phyloP scores from a whole-genome alignment of 2,888 invertebrate genomes.

The Cantharis nigra region DNA sequence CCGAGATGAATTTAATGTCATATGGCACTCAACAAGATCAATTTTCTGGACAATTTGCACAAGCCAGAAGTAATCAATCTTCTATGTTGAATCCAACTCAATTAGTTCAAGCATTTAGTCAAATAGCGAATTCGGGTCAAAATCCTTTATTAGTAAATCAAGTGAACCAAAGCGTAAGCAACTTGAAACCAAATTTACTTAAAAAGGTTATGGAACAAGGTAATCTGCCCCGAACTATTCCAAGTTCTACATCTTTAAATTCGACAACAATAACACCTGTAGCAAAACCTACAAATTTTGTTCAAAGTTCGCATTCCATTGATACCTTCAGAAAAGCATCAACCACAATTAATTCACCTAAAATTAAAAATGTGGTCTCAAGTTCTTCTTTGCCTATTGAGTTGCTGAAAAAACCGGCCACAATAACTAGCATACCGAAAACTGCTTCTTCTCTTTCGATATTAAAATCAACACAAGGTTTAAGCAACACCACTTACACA shows the following conservation, averaged over 20 bases:
- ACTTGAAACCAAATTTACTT: constrained; percentile 35
- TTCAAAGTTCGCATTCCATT: neutral
- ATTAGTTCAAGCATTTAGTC: constrained; percentile 37
- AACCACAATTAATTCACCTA: neutral
- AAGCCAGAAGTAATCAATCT: constrained; percentile 5
- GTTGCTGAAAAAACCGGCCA: neutral
- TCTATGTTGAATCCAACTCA: constrained; percentile 31
- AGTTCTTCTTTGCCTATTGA: neutral
- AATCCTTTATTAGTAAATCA: constrained; percentile 35
- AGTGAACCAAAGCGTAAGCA: constrained; percentile 32
- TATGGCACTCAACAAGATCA: neutral
- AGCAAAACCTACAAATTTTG: neutral
- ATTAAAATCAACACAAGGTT: neutral
- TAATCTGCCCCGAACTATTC: neutral
- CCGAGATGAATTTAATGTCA: constrained; percentile 29
- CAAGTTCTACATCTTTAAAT: neutral
- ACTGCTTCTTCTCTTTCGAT: neutral
- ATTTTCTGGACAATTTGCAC: constrained; percentile 12
- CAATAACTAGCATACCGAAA: neutral
- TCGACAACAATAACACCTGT: neutral
- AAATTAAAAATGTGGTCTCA: neutral
- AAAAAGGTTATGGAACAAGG: constrained; percentile 32
- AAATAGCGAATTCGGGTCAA: constrained; percentile 27
- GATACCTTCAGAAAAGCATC: neutral
- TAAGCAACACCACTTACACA: constrained; percentile 11